A percentile compares a stretch with the other conserved stretches of the same genome.
Evolutionary conservation across 2,113 vertebrate species (phyloP).

Genomic region (Plecturocebus donacophilus): DNA sequence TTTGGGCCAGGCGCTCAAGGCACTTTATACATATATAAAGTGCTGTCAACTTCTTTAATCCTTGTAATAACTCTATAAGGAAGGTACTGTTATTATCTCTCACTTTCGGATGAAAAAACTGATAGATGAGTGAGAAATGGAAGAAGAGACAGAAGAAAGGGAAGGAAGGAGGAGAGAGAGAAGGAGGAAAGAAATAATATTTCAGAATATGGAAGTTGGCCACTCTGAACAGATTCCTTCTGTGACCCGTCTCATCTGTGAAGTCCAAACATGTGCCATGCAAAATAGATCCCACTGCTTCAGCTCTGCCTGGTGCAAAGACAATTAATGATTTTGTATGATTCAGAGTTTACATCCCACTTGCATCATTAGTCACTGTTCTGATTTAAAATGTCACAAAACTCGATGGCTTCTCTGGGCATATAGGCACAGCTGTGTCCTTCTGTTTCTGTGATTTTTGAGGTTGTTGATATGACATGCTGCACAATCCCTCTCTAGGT

Average conservation of each 20-base stretch:
- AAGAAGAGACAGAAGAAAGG: not conserved
- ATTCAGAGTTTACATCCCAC: not conserved
- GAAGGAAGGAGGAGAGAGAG: not conserved
- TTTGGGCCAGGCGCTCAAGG: not conserved
- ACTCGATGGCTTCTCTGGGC: slow-evolving; percentile 20
- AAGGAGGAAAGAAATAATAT: not conserved
- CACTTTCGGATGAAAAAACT: not conserved
- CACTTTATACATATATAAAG: not conserved
- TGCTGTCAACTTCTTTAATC: not conserved
- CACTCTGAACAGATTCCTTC: not conserved
- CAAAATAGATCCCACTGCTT: not conserved
- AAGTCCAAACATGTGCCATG: not conserved
- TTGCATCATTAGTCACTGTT: slow-evolving; percentile 45
- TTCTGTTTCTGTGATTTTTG: not conserved
- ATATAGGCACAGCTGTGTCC: not conserved
- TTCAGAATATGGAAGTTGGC: not conserved
- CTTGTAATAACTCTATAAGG: not conserved
- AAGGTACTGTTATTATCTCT: not conserved
- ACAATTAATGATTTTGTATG: not conserved
- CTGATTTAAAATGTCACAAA: slow-evolving; percentile 39
- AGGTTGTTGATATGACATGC: not conserved
- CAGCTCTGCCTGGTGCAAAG: not conserved
- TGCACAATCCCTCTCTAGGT: not conserved
- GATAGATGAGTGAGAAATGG: not conserved
- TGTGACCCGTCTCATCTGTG: not conserved